Evolutionary conservation across 2,888 invertebrate genomes (phyloP).

Genomic region (Euplexia lucipara): DNA sequence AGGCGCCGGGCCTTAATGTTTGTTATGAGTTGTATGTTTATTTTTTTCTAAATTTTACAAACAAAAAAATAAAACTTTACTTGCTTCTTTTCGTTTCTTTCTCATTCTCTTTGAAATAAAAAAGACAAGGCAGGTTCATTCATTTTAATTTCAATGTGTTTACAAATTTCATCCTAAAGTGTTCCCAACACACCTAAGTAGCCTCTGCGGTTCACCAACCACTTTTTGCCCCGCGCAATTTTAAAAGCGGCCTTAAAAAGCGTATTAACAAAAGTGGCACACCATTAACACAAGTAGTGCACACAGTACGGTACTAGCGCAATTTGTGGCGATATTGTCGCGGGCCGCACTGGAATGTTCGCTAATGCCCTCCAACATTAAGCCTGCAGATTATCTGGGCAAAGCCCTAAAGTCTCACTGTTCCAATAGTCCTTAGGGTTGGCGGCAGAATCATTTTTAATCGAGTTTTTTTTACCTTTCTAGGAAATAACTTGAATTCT

Average conservation of each 20-base stretch:
- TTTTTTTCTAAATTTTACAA: too few relatives aligned
- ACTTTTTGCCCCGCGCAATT: slow-evolving; percentile 29
- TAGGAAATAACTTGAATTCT: background rate
- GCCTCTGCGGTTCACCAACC: slow-evolving; percentile 30
- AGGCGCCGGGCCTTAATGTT: too few relatives aligned
- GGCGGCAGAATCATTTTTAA: slow-evolving; percentile 2
- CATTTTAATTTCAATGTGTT: background rate
- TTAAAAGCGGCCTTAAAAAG: slow-evolving; percentile 43
- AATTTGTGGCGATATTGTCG: slow-evolving; percentile 71
- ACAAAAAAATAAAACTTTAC: too few relatives aligned
- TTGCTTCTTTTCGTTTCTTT: too few relatives aligned
- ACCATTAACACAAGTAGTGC: slow-evolving; percentile 60
- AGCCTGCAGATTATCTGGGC: slow-evolving; percentile 77
- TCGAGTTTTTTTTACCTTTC: background rate
- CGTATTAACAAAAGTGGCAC: slow-evolving; percentile 59
- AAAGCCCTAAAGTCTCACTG: slow-evolving; percentile 71
- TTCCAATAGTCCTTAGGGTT: slow-evolving; percentile 60
- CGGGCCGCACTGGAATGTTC: slow-evolving; percentile 68
- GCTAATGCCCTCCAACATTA: slow-evolving; percentile 78
- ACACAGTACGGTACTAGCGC: slow-evolving; percentile 50
- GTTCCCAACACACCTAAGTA: slow-evolving; percentile 20
- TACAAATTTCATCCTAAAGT: slow-evolving; percentile 15
- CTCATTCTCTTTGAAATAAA: background rate
- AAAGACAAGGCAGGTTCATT: slow-evolving; percentile 4
- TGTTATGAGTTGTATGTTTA: too few relatives aligned